A percentile compares a stretch with the other conserved stretches of the same genome.
Conservation (phyloP, 2,797 vertebrate genomes). For the Hoplostethus mediterraneus region DNA sequence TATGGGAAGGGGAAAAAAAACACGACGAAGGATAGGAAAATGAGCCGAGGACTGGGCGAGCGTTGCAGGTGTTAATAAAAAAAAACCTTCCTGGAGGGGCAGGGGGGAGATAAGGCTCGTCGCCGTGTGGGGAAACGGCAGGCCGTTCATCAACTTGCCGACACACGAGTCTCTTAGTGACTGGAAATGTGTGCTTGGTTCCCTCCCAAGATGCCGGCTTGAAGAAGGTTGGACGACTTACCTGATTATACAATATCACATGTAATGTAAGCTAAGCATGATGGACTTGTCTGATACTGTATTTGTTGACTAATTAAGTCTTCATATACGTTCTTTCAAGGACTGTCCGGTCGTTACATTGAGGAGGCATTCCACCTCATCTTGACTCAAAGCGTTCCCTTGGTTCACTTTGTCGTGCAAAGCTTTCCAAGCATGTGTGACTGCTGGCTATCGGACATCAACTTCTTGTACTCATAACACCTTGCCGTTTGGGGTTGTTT, state of each 20-base stretch:
- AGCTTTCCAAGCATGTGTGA: no score
- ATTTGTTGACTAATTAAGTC: no score
- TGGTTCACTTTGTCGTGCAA: no score
- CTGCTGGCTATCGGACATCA: no score
- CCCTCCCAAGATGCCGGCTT: not conserved
- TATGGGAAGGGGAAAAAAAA: constrained; percentile 26
- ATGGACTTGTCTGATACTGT: not conserved
- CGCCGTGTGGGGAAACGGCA: not conserved
- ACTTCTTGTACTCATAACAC: not conserved
- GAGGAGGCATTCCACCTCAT: no score
- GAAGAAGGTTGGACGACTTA: no score
- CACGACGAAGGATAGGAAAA: constrained; percentile 19
- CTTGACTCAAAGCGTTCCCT: no score
- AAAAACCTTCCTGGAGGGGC: not conserved
- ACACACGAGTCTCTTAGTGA: constrained; percentile 13
- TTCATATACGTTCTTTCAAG: no score
- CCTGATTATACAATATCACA: no score
- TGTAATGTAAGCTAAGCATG: not conserved
- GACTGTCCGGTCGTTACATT: no score
- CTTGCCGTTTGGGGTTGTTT: not conserved
- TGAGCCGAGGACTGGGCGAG: constrained; percentile 22
- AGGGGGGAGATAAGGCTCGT: constrained; percentile 37
- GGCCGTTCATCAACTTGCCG: constrained; percentile 28
- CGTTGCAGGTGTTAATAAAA: constrained; percentile 47
- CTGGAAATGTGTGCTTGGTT: not conserved